Percentiles rank a stretch among this genome's conserved stretches.
These are phyloP conservation scores for Drosophila crucigera DNA, from an alignment of 2,888 invertebrate genomes.

Conservation along the genomic window DNA sequence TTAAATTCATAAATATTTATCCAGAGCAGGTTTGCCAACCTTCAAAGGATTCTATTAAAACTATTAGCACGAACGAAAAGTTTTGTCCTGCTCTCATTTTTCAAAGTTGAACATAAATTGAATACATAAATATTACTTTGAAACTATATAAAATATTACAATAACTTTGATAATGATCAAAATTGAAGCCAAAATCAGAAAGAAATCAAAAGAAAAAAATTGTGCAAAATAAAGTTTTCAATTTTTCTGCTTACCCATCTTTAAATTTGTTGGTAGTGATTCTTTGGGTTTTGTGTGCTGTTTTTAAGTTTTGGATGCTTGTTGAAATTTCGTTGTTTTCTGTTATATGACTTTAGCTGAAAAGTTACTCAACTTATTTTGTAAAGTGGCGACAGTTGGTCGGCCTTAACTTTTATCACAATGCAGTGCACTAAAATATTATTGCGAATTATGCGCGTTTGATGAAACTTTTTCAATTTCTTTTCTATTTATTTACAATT, in stretches of 20 bases:
- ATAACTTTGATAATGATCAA: neutral
- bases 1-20: neutral
- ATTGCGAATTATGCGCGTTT: neutral
- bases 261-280: slow-evolving; percentile 11
- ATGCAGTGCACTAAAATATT: neutral
- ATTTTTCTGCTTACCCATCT: slow-evolving; percentile 6
- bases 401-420: slow-evolving; percentile 8
- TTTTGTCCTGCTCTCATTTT: neutral
- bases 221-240: slow-evolving; percentile 4
- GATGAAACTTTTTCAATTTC: slow-evolving; percentile 1
- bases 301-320: slow-evolving; percentile 1
- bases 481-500: slow-evolving; percentile 3
- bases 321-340: slow-evolving; percentile 23
- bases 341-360: slow-evolving; percentile 13
- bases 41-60: neutral
- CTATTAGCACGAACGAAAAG: neutral
- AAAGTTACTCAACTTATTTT: slow-evolving; percentile 46
- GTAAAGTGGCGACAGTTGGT: slow-evolving; percentile 59
- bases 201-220: neutral
- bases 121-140: neutral
- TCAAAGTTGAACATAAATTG: neutral
- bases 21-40: neutral
- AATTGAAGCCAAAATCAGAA: neutral
- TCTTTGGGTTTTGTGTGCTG: neutral
- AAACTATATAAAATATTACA: neutral